Evolutionary conservation across 2,113 vertebrate genomes (phyloP).

Genomic region (Dromas ardeola): DNA sequence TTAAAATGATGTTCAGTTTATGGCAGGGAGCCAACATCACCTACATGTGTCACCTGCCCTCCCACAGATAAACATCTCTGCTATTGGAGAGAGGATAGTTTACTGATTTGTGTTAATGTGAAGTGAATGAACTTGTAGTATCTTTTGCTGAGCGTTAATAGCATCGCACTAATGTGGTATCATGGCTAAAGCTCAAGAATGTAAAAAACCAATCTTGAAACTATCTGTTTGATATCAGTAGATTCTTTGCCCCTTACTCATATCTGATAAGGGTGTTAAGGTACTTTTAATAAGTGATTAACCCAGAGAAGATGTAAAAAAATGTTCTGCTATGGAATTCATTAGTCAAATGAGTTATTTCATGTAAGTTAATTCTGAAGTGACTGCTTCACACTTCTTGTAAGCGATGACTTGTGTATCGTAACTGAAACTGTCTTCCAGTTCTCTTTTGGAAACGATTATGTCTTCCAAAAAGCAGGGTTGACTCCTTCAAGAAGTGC

Average conservation of each 20-base stretch:
- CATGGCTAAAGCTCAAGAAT: background rate
- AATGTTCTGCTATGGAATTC: background rate
- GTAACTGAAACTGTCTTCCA: too few relatives aligned
- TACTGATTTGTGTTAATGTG: background rate
- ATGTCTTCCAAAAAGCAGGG: background rate
- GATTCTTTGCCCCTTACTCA: background rate
- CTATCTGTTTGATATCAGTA: background rate
- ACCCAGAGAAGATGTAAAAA: background rate
- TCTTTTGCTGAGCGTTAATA: background rate
- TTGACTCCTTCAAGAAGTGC: background rate
- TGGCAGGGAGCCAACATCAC: background rate
- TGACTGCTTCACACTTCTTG: background rate
- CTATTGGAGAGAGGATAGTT: fast-evolving
- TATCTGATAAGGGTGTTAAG: background rate
- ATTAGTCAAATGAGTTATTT: background rate
- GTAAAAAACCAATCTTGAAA: background rate
- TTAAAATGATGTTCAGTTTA: background rate
- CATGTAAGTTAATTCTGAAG: background rate
- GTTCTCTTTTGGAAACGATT: background rate
- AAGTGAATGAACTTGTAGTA: background rate
- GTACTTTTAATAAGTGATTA: background rate
- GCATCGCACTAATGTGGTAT: background rate
- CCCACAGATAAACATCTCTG: background rate
- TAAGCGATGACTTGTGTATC: background rate
- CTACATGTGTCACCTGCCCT: background rate